Evolutionary conservation across 2,797 vertebrate genomes (phyloP).

Genomic region (Crax fasciolata): DNA sequence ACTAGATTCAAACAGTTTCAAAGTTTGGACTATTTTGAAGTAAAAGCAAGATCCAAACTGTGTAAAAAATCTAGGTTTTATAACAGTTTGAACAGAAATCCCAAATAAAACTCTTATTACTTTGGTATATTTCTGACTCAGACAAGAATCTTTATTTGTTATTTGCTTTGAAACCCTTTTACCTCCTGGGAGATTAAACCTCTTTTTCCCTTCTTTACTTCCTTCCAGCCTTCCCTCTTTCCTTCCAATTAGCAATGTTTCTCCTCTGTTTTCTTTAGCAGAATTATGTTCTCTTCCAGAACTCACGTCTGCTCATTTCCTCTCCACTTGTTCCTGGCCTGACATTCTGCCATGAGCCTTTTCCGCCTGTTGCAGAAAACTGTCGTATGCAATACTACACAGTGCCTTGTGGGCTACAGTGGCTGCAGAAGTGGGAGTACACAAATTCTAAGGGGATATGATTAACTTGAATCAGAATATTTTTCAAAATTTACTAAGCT

Average conservation of each 20-base stretch:
- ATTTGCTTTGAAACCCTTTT: neutral
- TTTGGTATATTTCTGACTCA: neutral
- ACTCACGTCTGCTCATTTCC: rapidly evolving
- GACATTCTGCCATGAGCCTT: neutral
- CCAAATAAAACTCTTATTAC: neutral
- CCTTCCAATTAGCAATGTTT: neutral
- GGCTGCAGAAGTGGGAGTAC: neutral
- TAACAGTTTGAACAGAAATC: neutral
- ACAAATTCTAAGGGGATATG: neutral
- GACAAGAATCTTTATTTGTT: neutral
- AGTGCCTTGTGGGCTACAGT: neutral
- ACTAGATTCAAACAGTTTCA: neutral
- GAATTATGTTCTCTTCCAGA: neutral
- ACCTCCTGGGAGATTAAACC: neutral
- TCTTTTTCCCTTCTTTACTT: neutral
- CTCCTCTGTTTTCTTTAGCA: neutral
- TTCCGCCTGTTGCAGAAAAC: neutral
- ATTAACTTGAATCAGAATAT: neutral
- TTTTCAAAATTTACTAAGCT: neutral
- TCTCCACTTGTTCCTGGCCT: neutral
- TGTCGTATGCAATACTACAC: rapidly evolving
- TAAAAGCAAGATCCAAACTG: neutral
- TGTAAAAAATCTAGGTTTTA: neutral
- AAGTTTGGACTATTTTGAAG: neutral
- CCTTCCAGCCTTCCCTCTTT: neutral